Evolutionary conservation across 2,888 invertebrate species (phyloP), one percentile per base, ranked within the genome.

Genomic region (Sesia apiformis): DNA sequence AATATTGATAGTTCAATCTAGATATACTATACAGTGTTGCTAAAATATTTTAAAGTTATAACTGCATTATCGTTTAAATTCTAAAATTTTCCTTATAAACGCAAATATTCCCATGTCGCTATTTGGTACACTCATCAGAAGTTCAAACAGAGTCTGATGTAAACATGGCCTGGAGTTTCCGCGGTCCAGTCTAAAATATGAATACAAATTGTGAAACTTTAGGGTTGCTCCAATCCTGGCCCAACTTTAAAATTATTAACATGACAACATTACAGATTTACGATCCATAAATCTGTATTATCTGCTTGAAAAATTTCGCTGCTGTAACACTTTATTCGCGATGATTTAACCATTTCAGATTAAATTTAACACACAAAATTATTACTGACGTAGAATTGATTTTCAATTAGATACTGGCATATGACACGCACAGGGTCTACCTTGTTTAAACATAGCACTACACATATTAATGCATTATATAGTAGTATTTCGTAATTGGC

Each of bases 171-270:
- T 57, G 55, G 69, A 75, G 76, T 77, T 78, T 70, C 65, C 69
- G 63, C 73, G 78, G 77, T 76, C 76, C 76, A 76, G 75, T 77
- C 79, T 82, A 78, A 84, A 84, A 84, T 85, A 86, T 86, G 84
- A 85, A 86, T 86, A 86, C 83, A 84, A 83, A 85, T 86, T 81
- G 80, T 65, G 70, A 83, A 86, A 86, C 74, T 86, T 86, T 79
- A 64, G 80, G 81, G 81, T 76, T 74, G 75, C 72, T 78, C 67
- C 76, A 78, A 80, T 82, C 72, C 72, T 72, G 62, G 54, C 61
- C 64, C 64, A 80, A 81, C 81, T 83, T 81, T 84, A 80, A 84
- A 83, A 81, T 83, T 75, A 83, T 81, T 80, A 82, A 78, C 76
- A 73, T 67, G 70, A 71, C 67, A 70, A 66, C 67, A 61, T 67